Base-by-base conservation (phyloP, 1,140 invertebrate genomes). In the Hylyphantes graminicola region DNA sequence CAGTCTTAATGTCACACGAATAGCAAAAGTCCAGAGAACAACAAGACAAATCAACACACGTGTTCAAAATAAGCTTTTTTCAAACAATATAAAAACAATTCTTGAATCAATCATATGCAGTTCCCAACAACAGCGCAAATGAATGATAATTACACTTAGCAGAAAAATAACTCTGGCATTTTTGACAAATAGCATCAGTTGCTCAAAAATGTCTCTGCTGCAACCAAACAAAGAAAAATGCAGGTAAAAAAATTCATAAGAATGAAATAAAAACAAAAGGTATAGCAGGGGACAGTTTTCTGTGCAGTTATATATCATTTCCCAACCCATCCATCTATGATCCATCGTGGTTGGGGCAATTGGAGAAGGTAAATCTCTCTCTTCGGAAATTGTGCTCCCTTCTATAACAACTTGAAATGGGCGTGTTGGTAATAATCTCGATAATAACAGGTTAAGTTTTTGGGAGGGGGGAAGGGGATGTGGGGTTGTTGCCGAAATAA, bases 371-470 rank as follows among this genome's bases (percentile, higher is more conserved):
- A 35, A 35, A 35, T 35, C 35, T 17, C 21, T 77, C 65, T 65
- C 54, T 63, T 57, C 53, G 54, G 68, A 81, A 35, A 68, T 21
- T 72, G 57, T 48, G 19, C 17, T 64, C 54, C 9, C 11, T 15
- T 7, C 19, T n/a, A 35, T 35, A 35, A 35, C 35, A 21, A 67
- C 17, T 48, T 35, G 6, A 51, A 21, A 17, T 72, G 61, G 80
- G 80, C 80, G 80, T 74, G 80, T 48, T 63, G 17, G 53, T 65
- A 64, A 75, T 83, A 83, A 83, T 83, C 80, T 75, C 50, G 59
- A 57, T 82, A 82, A 83, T 83, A 83, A 83, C 80, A 83, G 80
- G 80, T 83, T 83, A 75, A 83, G 19, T 78, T 78, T 67, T 10
- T 2, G 63, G 13, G 35, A 48, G 61, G 59, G 57, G 67, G 50